Base-by-base conservation (phyloP, 2,888 invertebrate genomes). In the Phlogophora meticulosa region DNA sequence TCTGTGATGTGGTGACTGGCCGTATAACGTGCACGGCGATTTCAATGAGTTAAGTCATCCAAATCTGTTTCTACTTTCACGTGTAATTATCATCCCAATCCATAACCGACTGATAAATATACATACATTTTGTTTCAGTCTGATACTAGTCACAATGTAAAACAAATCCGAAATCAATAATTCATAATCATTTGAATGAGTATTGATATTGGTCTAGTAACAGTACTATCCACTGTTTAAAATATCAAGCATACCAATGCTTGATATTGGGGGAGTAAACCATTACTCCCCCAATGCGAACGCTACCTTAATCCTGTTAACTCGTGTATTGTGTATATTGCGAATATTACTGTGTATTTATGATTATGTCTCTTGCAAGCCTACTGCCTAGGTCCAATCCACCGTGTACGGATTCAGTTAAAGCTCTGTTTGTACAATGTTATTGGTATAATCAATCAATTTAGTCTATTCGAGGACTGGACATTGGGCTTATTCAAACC, bases 291-390 rank as follows among this genome's bases (percentile, higher is more conserved):
- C 34, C 38, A 42, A 45, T 66, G 28, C 24, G 15, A n/a, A 17
- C 34, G 24, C 40, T 43, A 4, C 66, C 66, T 65, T 72, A 72
- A 72, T 75, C 55, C 76, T 4, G 9, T 42, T 61, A 56, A 52
- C 61, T 36, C 55, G 32, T 9, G 28, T 0, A 49, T 57, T 22
- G 40, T 46, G 32, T 64, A 13, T 55, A 42, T 40, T 36, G 49
- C 17, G 17, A 60, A 60, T 75, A 68, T 74, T 36, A 45, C 60
- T 22, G 43, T 13, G 49, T 75, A 72, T 74, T 72, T 68, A 60
- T 51, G 69, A 68, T 49, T 46, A 51, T 60, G 49, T 34, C 32
- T 24, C 49, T 36, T 34, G 74, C 74, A 74, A 68, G 53, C 59
- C n/a, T 36, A 48, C 32, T 17, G 32, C 20, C 36, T 32, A 40